phyloP scores from a whole-genome alignment of 2,797 vertebrate genomes.

The Syngnathus rostellatus region DNA sequence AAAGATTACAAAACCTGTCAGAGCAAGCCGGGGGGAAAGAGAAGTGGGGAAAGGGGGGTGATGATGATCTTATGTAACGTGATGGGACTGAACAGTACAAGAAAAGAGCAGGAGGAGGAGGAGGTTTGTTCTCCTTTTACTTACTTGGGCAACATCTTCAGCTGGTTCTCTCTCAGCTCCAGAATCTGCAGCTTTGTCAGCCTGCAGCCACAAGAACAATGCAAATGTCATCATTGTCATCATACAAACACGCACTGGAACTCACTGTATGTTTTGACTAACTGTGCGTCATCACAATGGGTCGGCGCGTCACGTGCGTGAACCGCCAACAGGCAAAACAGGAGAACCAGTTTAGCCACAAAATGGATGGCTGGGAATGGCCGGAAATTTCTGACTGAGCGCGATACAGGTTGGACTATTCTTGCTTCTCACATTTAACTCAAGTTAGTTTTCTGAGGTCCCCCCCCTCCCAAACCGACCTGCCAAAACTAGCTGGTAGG shows the following conservation, averaged over 20 bases:
- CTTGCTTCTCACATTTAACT: too few species aligned
- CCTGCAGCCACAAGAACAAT: constrained; percentile 56
- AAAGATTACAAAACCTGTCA: constrained; percentile 61
- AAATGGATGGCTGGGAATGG: neutral
- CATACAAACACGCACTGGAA: neutral
- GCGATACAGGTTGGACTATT: neutral
- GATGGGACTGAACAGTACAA: neutral
- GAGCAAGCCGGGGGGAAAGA: constrained; percentile 19
- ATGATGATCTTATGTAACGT: neutral
- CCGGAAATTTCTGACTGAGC: neutral
- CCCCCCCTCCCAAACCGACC: constrained; percentile 64
- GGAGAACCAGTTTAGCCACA: neutral
- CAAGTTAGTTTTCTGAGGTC: neutral
- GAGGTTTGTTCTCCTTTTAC: constrained; percentile 41
- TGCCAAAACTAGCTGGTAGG: constrained; percentile 92
- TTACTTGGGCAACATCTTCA: constrained; percentile 99
- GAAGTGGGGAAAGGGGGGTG: constrained; percentile 1
- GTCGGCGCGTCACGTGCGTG: neutral
- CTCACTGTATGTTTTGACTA: constrained; percentile 10
- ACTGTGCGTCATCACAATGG: constrained; percentile 1
- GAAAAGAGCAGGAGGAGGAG: neutral
- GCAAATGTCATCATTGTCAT: neutral
- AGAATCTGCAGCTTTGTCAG: constrained; percentile 94
- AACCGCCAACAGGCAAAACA: constrained; percentile 6
- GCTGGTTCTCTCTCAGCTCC: constrained; percentile 96